Base-by-base conservation (phyloP, 2,797 vertebrate genomes). In the Danio aesculapii region DNA sequence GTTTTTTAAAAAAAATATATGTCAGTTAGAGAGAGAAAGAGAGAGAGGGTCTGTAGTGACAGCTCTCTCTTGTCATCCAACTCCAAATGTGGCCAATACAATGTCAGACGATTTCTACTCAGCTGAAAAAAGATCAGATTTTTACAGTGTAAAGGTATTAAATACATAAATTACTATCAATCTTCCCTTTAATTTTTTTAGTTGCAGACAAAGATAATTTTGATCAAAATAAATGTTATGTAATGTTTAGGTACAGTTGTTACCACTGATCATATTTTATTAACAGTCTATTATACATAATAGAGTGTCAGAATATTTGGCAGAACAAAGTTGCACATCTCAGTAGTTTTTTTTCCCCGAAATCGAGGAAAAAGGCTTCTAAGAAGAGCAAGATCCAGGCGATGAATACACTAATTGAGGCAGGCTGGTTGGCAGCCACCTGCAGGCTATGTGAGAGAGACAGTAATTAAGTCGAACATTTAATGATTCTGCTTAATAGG, bases 401-500 rank as follows among this genome's bases (percentile, higher is more conserved):
- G 19, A 71, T 63, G 72, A 79, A 74, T 68, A 19, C 47, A 44
- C 70, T 80, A 57, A 91, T 89, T 90, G 87, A 85, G 88, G 87
- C 87, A 83, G 84, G 84, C 79, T 67, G 64, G 67, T 75, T 50
- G 87, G 94, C 95, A 90, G 95, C 96, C 96, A 96, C 97, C 95
- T 96, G 96, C 95, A 94, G 96, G 94, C 93, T 91, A 95, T 95
- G 94, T 91, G 95, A 95, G 94, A 95, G 93, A 91, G 83, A 88
- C 89, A 90, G 93, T 96, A 97, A 98, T 98, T 97, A 97, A 95
- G 95, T 94, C 95, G 94, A 96, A 95, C 95, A 93, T 95, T 96
- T 96, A 98, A 96, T 96, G 96, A 96, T 96, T 97, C 94, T 95
- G 94, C 94, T 95, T 97, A 97, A 97, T 97, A 95, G 95, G 95